Percentiles rank a stretch among this genome's conserved stretches.
Evolutionary conservation across 1,140 invertebrate species (phyloP).

Genomic region (Theocolax elegans): DNA sequence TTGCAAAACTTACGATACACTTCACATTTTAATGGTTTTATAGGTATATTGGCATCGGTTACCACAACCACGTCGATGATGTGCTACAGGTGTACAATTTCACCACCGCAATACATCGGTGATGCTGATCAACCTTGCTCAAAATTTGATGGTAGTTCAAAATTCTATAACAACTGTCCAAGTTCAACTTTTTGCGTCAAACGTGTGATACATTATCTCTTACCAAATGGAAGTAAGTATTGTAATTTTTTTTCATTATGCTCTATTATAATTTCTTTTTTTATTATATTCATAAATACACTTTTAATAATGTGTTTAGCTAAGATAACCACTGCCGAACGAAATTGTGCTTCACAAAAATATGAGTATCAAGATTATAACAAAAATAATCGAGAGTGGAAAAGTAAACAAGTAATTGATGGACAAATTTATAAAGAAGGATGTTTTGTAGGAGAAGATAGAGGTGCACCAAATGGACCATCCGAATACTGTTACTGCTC

Average conservation of each 20-base stretch:
- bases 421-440: constrained; percentile 75
- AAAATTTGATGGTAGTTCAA: constrained; percentile 76
- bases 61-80: constrained; percentile 63
- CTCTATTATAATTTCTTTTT: constrained; percentile 10
- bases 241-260: too few relatives aligned
- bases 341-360: constrained; percentile 80
- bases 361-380: constrained; percentile 69
- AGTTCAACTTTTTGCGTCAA: constrained; percentile 85
- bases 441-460: constrained; percentile 72
- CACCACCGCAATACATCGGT: constrained; percentile 23
- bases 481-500: constrained; percentile 76
- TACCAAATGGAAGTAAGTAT: constrained; percentile 72
- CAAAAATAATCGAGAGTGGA: constrained; percentile 72
- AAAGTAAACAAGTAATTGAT: constrained; percentile 70
- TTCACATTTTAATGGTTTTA: too few relatives aligned
- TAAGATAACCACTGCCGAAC: constrained; percentile 70
- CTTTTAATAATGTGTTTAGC: constrained; percentile 58
- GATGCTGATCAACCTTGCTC: constrained; percentile 69
- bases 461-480: constrained; percentile 68
- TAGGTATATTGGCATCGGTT: constrained; percentile 61
- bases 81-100: constrained; percentile 41
- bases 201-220: constrained; percentile 72
- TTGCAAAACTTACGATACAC: too few relatives aligned
- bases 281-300: constrained; percentile 1
- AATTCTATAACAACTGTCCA: constrained; percentile 78